A percentile compares a stretch with the other conserved stretches of the same genome.
Conservation (phyloP, 2,888 invertebrate genomes). For the Ceramica pisi region DNA sequence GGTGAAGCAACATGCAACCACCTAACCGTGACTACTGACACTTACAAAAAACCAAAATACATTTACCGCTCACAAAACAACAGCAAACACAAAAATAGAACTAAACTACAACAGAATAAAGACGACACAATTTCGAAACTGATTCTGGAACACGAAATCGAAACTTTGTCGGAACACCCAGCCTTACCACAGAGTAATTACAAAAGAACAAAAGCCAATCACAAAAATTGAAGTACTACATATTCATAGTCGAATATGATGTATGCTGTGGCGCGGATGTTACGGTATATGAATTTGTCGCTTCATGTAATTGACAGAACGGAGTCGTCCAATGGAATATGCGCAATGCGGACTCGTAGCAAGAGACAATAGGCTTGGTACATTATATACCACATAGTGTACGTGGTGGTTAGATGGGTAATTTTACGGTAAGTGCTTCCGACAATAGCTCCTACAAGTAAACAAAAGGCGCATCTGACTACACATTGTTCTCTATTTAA, state of each 20-base stretch:
- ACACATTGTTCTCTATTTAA: slow-evolving; percentile 80
- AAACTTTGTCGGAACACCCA: slow-evolving; percentile 42
- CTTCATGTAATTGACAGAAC: slow-evolving; percentile 75
- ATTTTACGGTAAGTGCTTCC: slow-evolving; percentile 86
- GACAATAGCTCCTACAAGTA: slow-evolving; percentile 83
- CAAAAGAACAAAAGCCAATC: slow-evolving; percentile 61
- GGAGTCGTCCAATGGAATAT: slow-evolving; percentile 74
- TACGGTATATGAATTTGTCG: slow-evolving; percentile 80
- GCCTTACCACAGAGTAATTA: slow-evolving; percentile 65
- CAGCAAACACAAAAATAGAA: slow-evolving; percentile 19
- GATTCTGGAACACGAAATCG: slow-evolving; percentile 39
- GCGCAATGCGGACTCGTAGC: slow-evolving; percentile 64
- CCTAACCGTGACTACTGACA: slow-evolving; percentile 86
- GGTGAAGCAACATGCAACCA: slow-evolving; percentile 81
- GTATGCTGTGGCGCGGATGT: slow-evolving; percentile 67
- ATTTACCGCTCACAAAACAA: slow-evolving; percentile 57
- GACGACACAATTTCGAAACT: slow-evolving; percentile 43
- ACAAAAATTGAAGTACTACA: slow-evolving; percentile 51
- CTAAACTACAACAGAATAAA: slow-evolving; percentile 42
- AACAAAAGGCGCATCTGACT: slow-evolving; percentile 79
- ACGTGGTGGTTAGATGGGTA: slow-evolving; percentile 77
- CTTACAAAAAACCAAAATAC: slow-evolving; percentile 73
- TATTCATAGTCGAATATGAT: slow-evolving; percentile 33
- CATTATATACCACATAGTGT: slow-evolving; percentile 68
- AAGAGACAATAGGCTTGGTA: slow-evolving; percentile 68